Evolutionary conservation across 2,113 vertebrate genomes (phyloP), one percentile per base, ranked within the genome.

Genomic region (Megaleporinus macrocephalus): DNA sequence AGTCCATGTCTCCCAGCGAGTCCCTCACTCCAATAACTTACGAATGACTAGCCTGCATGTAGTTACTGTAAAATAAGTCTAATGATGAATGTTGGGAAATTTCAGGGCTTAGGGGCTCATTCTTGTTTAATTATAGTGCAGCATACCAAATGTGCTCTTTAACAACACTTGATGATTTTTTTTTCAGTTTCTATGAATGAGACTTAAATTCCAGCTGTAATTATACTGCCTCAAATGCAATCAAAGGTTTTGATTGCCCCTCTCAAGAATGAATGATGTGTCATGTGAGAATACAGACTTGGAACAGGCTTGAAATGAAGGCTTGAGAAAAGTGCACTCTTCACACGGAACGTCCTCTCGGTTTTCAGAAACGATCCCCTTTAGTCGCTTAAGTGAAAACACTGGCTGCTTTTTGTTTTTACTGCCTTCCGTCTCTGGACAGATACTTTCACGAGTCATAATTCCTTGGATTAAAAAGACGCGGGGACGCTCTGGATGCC

Each of bases 401-500:
- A 78, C 76, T 55, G 44, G 36, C 29, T 78, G 61, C 14, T 20
- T 57, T 24, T 55, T 76, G 81, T 87, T 85, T 74, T 84, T 77
- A 85, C 87, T 80, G 59, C 15, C 33, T 55, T 80, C 84, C 78
- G 78, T 87, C 51, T 88, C 79, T 79, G 63, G 74, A 86, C 65
- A 77, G 75, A 85, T 85, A 73, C 73, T 86, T 82, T 87, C 76
- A 83, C 75, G 51, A 78, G 81, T 85, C 73, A 76, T 86, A 53
- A 68, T 76, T 84, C 83, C 74, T 87, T 84, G 24, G 30, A 87
- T 86, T 86, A 91, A 88, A 83, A 87, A 86, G 63, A 69, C 57
- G 85, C 65, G 68, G 77, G 78, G 81, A 88, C 86, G 82, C 88
- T 20, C 70, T 33, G 70, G 66, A 82, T 63, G 44, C 44, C 61